Percentiles rank a stretch among this genome's conserved stretches.
phyloP scores from a whole-genome alignment of 2,797 vertebrate genomes.

The Gallirallus australis region DNA sequence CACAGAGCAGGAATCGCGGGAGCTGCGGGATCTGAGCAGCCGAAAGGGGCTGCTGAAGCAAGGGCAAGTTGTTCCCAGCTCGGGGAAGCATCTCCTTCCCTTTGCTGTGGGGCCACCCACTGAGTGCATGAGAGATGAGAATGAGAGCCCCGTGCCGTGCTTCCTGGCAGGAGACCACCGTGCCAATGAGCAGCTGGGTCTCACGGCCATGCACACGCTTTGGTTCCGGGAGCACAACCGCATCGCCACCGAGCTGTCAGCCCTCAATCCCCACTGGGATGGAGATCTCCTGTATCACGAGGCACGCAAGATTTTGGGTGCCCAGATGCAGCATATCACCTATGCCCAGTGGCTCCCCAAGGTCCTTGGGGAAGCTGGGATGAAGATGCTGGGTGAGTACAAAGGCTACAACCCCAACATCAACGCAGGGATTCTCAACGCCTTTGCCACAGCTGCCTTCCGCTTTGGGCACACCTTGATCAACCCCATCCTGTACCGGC shows the following conservation, averaged over 20 bases:
- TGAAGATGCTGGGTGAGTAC: slow-evolving; percentile 77
- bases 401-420: slow-evolving; percentile 73
- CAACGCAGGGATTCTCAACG: slow-evolving; percentile 75
- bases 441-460: slow-evolving; percentile 79
- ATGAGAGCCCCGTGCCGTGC: slow-evolving; percentile 73
- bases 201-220: slow-evolving; percentile 78
- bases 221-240: slow-evolving; percentile 82
- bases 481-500: slow-evolving; percentile 75
- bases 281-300: slow-evolving; percentile 77
- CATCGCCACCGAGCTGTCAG: slow-evolving; percentile 23
- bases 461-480: slow-evolving; percentile 80
- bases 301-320: slow-evolving; percentile 76
- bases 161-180: slow-evolving; percentile 79
- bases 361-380: slow-evolving; percentile 75
- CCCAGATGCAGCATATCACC: slow-evolving; percentile 80
- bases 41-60: slow-evolving; percentile 62
- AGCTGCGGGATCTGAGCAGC: slow-evolving; percentile 65
- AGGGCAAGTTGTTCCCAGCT: slow-evolving; percentile 52
- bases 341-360: slow-evolving; percentile 79
- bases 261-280: slow-evolving; percentile 78
- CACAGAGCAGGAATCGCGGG: slow-evolving; percentile 67
- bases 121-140: slow-evolving; percentile 78
- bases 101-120: slow-evolving; percentile 77
- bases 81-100: slow-evolving; percentile 74
- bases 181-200: slow-evolving; percentile 77